Evolutionary conservation across 2,888 invertebrate genomes (phyloP).

Genomic region (Diarsia dahlii): DNA sequence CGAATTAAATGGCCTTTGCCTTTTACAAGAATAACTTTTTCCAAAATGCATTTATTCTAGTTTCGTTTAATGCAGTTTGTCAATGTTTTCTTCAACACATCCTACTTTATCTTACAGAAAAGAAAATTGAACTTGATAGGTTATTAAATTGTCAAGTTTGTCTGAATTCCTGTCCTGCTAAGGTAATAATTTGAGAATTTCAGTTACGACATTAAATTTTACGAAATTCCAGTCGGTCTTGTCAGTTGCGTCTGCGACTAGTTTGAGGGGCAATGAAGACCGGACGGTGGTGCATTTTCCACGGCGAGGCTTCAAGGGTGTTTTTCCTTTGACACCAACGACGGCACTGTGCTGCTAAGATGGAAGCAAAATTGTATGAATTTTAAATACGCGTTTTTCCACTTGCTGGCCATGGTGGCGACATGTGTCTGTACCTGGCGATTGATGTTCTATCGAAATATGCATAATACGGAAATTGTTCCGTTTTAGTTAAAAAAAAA

Average conservation of each 20-base stretch:
- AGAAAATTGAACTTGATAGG: not conserved
- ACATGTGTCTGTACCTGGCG: no score
- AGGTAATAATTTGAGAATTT: conserved; percentile 5
- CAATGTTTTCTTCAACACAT: not conserved
- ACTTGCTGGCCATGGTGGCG: conserved; percentile 14
- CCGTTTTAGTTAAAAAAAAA: no score
- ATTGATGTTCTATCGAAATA: no score
- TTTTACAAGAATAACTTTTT: not conserved
- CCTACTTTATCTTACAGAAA: not conserved
- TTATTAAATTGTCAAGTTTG: not conserved
- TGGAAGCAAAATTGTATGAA: conserved; percentile 50
- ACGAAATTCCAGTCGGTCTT: conserved; percentile 29
- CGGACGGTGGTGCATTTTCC: no score
- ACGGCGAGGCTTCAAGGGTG: not conserved
- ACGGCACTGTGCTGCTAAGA: conserved; percentile 16
- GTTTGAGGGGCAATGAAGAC: conserved; percentile 10
- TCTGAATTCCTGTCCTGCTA: not conserved
- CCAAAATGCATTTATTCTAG: not conserved
- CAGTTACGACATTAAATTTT: not conserved
- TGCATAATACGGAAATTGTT: no score
- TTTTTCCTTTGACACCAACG: not conserved
- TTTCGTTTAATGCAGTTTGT: not conserved
- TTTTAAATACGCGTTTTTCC: conserved; percentile 37
- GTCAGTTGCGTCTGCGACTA: conserved; percentile 33
- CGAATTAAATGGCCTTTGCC: not conserved